Percentiles rank a stretch among this genome's conserved stretches.
phyloP scores from a whole-genome alignment of 2,888 invertebrate species.

The Brenthis daphne region DNA sequence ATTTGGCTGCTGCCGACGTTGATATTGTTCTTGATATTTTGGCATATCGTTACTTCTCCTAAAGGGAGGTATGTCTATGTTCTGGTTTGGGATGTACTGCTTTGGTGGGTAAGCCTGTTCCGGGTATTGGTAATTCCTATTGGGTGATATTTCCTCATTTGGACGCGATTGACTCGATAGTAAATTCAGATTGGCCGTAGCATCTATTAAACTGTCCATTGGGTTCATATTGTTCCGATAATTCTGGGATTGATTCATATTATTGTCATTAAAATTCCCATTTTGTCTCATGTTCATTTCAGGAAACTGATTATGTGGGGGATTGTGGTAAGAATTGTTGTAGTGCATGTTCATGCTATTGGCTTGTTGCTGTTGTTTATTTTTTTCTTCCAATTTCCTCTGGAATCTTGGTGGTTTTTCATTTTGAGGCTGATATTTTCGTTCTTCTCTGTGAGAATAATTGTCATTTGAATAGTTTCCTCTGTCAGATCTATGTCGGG shows the following conservation, averaged over 20 bases:
- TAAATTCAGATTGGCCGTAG: constrained; percentile 62
- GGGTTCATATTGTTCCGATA: constrained; percentile 54
- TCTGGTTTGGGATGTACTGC: constrained; percentile 55
- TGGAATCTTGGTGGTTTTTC: constrained; percentile 85
- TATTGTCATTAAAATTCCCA: constrained; percentile 57
- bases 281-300: constrained; percentile 62
- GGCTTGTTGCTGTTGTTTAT: constrained; percentile 59
- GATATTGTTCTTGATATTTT: constrained; percentile 63
- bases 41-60: constrained; percentile 51
- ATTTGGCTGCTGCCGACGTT: constrained; percentile 51
- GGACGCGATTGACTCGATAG: constrained; percentile 53
- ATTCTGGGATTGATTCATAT: constrained; percentile 51
- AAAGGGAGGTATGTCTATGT: constrained; percentile 59
- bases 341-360: constrained; percentile 58
- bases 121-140: constrained; percentile 55
- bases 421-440: constrained; percentile 70
- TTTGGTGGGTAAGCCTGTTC: constrained; percentile 54
- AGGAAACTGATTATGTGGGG: constrained; percentile 54
- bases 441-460: constrained; percentile 64
- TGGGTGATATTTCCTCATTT: constrained; percentile 52
- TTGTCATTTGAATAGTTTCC: constrained; percentile 68
- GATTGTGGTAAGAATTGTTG: constrained; percentile 60
- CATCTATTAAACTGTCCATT: constrained; percentile 67
- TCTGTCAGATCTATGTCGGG: constrained; percentile 61
- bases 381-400: constrained; percentile 76